Conservation (phyloP, 1,140 invertebrate species). For the Papilio polyxenes region DNA sequence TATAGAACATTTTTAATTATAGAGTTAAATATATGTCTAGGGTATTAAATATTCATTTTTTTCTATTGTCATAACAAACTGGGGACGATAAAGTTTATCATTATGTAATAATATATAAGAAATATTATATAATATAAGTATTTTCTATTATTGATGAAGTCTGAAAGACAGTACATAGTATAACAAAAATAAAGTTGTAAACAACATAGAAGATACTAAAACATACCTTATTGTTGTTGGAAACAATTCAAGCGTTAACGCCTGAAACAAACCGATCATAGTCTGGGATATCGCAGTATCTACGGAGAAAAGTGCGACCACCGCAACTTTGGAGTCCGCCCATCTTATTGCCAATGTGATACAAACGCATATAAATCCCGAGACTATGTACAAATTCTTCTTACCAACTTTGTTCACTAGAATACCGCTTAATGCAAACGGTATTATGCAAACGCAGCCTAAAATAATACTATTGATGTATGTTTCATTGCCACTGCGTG, state of each 20-base stretch:
- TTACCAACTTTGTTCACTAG: slow-evolving; percentile 70
- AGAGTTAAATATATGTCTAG: no score
- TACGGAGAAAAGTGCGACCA: slow-evolving; percentile 69
- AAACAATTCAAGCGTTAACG: slow-evolving; percentile 76
- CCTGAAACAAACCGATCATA: slow-evolving; percentile 69
- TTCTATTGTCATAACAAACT: no score
- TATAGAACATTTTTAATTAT: no score
- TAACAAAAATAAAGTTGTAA: background rate
- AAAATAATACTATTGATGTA: slow-evolving; percentile 72
- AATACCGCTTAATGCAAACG: slow-evolving; percentile 59
- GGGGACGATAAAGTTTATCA: no score
- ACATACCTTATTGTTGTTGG: slow-evolving; percentile 79
- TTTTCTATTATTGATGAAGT: no score
- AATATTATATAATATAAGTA: no score
- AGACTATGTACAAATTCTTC: slow-evolving; percentile 53
- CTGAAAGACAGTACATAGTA: no score
- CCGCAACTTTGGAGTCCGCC: slow-evolving; percentile 50
- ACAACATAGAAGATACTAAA: background rate
- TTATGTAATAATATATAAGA: no score
- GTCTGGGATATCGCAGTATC: slow-evolving; percentile 69
- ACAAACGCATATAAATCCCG: slow-evolving; percentile 42
- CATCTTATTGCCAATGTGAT: slow-evolving; percentile 53
- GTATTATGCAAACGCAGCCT: slow-evolving; percentile 58
- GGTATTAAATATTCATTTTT: no score
- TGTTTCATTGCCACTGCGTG: slow-evolving; percentile 61